Conservation (phyloP, 2,113 vertebrate species). For the Donacobius atricapilla region DNA sequence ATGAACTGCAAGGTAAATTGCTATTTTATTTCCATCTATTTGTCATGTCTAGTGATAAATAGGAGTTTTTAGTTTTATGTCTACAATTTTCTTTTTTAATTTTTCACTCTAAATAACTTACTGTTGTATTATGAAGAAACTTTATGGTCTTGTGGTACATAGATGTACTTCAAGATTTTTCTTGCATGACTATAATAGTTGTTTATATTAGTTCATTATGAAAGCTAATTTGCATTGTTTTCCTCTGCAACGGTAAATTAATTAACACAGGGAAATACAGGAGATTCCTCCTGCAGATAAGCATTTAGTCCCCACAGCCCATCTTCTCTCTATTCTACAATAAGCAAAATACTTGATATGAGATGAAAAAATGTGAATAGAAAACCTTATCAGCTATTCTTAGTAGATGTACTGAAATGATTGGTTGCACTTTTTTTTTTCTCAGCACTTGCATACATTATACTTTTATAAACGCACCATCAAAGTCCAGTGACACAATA, state of each 20-base stretch:
- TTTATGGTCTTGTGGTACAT: neutral
- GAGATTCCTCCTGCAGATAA: neutral
- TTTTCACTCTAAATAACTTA: neutral
- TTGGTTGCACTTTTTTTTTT: neutral
- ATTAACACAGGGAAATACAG: neutral
- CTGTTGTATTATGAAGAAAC: neutral
- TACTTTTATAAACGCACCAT: neutral
- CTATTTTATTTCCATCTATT: neutral
- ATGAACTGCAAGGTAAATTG: slow-evolving; percentile 78
- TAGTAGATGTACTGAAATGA: neutral
- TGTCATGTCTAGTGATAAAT: neutral
- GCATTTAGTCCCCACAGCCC: neutral
- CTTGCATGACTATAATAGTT: neutral
- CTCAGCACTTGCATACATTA: neutral
- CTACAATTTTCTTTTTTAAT: neutral
- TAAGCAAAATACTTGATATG: neutral
- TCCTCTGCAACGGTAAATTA: neutral
- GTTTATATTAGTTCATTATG: neutral
- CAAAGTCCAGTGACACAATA: neutral
- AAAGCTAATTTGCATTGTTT: neutral
- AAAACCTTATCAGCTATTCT: neutral
- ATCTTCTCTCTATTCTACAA: neutral
- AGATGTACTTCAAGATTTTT: neutral
- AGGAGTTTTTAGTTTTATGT: neutral
- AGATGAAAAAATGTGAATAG: neutral